A percentile compares a stretch with the other conserved stretches of the same genome.
These are phyloP conservation scores for Macrotis lagotis DNA, from an alignment of 2,113 vertebrate species.

Conservation along the genomic window DNA sequence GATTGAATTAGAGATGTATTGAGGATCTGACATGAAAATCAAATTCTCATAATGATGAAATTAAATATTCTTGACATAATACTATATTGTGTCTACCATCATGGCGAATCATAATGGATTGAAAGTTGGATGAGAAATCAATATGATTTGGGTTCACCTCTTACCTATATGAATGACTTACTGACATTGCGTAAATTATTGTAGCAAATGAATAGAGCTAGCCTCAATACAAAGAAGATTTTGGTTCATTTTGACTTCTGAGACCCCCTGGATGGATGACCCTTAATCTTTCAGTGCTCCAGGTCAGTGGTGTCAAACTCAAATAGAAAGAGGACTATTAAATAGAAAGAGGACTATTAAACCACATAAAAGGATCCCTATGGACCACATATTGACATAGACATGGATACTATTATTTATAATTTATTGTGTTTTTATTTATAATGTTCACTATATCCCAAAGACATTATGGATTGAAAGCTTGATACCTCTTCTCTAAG, in stretches of 20 bases:
- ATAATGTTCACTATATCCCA: not conserved
- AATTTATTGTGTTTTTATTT: not conserved
- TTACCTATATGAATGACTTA: not conserved
- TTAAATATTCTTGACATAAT: not conserved
- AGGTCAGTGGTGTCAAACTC: not conserved
- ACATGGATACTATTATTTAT: not conserved
- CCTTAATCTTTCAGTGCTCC: not conserved
- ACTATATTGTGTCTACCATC: not conserved
- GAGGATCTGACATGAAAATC: not conserved
- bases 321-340: not conserved
- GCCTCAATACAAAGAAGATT: not conserved
- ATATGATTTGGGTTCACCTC: not conserved
- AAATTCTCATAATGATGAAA: not conserved
- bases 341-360: not conserved
- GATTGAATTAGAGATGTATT: not conserved
- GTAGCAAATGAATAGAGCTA: not conserved
- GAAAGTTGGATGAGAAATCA: not conserved
- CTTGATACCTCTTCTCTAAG: not conserved
- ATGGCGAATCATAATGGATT: not conserved
- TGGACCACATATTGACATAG: not conserved
- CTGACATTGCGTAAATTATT: not conserved
- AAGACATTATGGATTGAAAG: not conserved
- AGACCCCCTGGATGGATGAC: not conserved
- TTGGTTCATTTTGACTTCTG: not conserved
- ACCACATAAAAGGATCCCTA: not conserved